A percentile compares a stretch with the other conserved stretches of the same genome.
These are phyloP conservation scores for Tromatobia lineatoria DNA, from an alignment of 2,888 invertebrate genomes.

Conservation along the genomic window DNA sequence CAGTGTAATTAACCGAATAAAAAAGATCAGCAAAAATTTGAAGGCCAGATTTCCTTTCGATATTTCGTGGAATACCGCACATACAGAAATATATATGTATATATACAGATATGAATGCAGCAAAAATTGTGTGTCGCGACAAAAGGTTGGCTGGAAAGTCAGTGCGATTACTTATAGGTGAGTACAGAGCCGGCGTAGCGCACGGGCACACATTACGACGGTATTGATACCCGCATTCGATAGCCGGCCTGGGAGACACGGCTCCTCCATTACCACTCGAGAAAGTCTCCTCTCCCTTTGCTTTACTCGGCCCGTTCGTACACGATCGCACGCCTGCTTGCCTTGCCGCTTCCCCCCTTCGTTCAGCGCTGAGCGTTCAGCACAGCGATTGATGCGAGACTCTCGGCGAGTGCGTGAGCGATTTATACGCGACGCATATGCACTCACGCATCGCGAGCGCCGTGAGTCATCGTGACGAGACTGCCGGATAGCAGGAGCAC, in stretches of 20 bases:
- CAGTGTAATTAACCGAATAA: no score
- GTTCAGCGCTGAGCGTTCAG: conserved; percentile 28
- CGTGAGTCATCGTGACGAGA: conserved; percentile 77
- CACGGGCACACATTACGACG: conserved; percentile 63
- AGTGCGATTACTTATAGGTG: conserved; percentile 7
- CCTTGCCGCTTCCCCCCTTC: conserved; percentile 2
- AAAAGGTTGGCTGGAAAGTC: not conserved
- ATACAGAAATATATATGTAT: no score
- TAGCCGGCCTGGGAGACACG: conserved; percentile 77
- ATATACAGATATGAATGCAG: not conserved
- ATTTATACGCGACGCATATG: conserved; percentile 77
- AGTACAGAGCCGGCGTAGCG: conserved; percentile 18
- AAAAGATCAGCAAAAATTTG: no score
- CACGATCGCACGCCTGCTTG: conserved; percentile 7
- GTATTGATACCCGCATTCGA: conserved; percentile 80
- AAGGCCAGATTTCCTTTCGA: no score
- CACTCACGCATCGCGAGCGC: conserved; percentile 70
- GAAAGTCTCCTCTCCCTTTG: conserved; percentile 72
- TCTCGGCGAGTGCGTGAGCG: conserved; percentile 73
- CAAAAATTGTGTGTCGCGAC: not conserved
- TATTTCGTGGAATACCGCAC: no score
- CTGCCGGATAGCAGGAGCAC: conserved; percentile 68
- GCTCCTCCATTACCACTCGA: conserved; percentile 82
- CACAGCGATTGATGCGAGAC: conserved; percentile 75
- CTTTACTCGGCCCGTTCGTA: conserved; percentile 28